Conservation (phyloP, 1,140 invertebrate genomes). For the Antheraea pernyi region DNA sequence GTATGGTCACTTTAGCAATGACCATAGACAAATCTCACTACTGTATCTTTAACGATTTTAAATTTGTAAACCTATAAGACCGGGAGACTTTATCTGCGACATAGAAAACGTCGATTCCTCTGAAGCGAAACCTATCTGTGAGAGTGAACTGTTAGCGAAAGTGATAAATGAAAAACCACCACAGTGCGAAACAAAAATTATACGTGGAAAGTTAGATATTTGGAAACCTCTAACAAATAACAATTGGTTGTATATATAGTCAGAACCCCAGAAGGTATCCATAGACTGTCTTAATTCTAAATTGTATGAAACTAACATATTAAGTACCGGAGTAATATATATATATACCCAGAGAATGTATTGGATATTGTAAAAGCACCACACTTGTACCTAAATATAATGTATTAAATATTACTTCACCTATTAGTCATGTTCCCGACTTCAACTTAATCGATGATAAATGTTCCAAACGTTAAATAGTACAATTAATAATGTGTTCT, state of each 20-base stretch:
- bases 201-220: constrained; percentile 26
- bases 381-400: too few relatives aligned
- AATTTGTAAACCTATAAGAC: constrained; percentile 20
- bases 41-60: constrained; percentile 19
- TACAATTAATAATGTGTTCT: not conserved
- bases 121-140: too few relatives aligned
- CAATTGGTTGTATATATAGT: constrained; percentile 35
- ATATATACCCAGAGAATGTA: too few relatives aligned
- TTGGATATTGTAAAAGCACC: too few relatives aligned
- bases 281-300: constrained; percentile 25
- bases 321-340: not conserved
- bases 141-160: too few relatives aligned
- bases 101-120: constrained; percentile 21
- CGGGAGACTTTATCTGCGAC: constrained; percentile 25
- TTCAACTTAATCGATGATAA: not conserved
- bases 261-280: constrained; percentile 21
- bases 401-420: too few relatives aligned
- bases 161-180: too few relatives aligned
- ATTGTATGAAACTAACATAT: not conserved
- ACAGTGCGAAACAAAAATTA: constrained; percentile 25
- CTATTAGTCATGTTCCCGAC: not conserved
- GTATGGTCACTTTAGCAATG: too few relatives aligned
- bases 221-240: constrained; percentile 31
- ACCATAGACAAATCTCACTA: constrained; percentile 38
- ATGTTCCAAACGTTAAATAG: not conserved